A percentile compares a stretch with the other conserved stretches of the same genome.
Conservation (phyloP, 2,888 invertebrate species). For the Plusia festucae region DNA sequence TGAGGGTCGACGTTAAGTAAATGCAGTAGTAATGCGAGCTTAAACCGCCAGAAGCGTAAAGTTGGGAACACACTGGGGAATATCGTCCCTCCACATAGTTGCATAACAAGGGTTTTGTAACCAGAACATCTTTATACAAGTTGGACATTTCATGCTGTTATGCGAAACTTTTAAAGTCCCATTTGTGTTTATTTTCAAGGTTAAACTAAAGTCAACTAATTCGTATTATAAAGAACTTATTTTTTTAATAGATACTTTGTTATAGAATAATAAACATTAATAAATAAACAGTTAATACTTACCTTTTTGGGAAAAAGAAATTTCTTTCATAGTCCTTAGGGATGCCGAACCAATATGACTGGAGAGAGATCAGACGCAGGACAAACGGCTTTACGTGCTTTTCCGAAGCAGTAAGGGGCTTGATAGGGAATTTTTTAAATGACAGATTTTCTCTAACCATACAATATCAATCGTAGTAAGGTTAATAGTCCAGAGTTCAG, state of each 20-base stretch:
- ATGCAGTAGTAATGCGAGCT: slow-evolving; percentile 49
- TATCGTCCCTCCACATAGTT: slow-evolving; percentile 27
- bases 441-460: not conserved
- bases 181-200: slow-evolving; percentile 12
- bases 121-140: slow-evolving; percentile 41
- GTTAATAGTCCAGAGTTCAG: not conserved
- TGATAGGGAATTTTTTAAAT: not conserved
- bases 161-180: slow-evolving; percentile 14
- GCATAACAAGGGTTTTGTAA: slow-evolving; percentile 50
- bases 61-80: slow-evolving; percentile 42
- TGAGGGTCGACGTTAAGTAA: slow-evolving; percentile 46
- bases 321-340: no score
- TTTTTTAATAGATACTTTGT: no score
- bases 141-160: slow-evolving; percentile 28
- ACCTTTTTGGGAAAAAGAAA: no score
- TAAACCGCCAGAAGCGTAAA: slow-evolving; percentile 42
- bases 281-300: no score
- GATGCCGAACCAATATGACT: no score
- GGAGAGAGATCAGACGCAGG: no score
- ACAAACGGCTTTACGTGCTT: not conserved
- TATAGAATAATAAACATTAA: no score
- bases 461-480: not conserved
- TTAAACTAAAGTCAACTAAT: no score
- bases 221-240: no score
- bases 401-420: not conserved